Evolutionary conservation across 35 echinoderm and acorn worm species (phyloP).

Genomic region (Heliocidaris erythrogramma): DNA sequence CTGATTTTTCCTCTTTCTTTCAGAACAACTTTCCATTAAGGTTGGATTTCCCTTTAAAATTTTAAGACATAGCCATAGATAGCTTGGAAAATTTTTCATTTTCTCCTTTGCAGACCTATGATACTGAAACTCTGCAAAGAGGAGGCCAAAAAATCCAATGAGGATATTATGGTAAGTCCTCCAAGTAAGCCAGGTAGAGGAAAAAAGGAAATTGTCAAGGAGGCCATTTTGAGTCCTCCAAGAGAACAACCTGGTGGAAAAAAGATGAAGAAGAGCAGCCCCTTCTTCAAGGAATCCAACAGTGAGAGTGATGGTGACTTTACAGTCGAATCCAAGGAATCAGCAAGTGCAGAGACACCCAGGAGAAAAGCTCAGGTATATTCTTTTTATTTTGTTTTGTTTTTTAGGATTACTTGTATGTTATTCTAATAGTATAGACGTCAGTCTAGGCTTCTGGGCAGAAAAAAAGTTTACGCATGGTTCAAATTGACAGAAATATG

Average conservation of each 20-base stretch:
- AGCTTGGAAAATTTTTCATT: not conserved
- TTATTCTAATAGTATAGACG: no score
- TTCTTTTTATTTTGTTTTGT: not conserved
- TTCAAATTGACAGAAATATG: no score
- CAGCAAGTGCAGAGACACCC: not conserved
- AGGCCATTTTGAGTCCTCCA: not conserved
- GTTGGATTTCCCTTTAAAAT: no score
- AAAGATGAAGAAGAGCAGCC: not conserved
- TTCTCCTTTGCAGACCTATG: slow-evolving; percentile 48
- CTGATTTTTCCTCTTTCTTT: no score
- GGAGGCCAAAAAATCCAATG: slow-evolving; percentile 13
- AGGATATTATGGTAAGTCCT: not conserved
- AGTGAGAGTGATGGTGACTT: slow-evolving; percentile 7
- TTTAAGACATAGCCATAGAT: not conserved
- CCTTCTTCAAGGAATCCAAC: not conserved
- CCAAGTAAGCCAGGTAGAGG: not conserved
- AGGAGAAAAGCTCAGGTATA: not conserved
- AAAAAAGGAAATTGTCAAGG: not conserved
- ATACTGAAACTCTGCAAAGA: slow-evolving; percentile 73
- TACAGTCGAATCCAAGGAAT: not conserved
- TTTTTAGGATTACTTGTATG: no score
- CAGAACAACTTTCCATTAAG: no score
- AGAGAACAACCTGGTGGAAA: not conserved
- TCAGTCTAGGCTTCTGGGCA: no score
- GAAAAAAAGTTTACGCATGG: no score